Evolutionary conservation across 1,140 invertebrate species (phyloP).

Genomic region (Hyphantria cunea): DNA sequence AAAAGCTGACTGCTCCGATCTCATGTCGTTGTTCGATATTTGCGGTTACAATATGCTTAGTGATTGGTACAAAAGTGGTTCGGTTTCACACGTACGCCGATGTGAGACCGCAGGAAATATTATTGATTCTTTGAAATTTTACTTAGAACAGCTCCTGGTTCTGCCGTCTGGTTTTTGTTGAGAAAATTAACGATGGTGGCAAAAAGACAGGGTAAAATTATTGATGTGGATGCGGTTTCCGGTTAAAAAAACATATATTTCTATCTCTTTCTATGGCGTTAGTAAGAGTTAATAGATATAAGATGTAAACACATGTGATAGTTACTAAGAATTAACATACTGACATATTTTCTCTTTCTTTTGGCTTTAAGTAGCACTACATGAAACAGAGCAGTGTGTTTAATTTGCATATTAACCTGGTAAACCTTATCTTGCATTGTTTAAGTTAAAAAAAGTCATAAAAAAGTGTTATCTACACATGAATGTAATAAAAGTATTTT

Average conservation of each 20-base stretch:
- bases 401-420: no score
- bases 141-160: conserved; percentile 29
- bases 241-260: background rate
- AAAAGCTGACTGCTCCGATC: conserved; percentile 13
- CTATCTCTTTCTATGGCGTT: background rate
- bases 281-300: no score
- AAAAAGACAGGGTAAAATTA: background rate
- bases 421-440: no score
- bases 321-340: no score
- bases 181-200: conserved; percentile 16
- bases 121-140: conserved; percentile 32
- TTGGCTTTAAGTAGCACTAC: no score
- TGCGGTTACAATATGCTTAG: conserved; percentile 33
- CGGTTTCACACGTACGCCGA: conserved; percentile 27
- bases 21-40: conserved; percentile 31
- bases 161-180: conserved; percentile 14
- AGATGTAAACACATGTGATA: no score
- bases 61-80: conserved; percentile 23
- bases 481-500: no score
- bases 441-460: no score
- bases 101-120: conserved; percentile 22
- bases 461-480: no score
- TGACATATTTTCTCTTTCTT: no score
- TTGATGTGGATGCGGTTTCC: conserved; percentile 4
- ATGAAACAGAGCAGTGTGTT: no score